These are phyloP conservation scores for Lochmaea crataegi DNA, from an alignment of 2,888 invertebrate species.

Conservation along the genomic window DNA sequence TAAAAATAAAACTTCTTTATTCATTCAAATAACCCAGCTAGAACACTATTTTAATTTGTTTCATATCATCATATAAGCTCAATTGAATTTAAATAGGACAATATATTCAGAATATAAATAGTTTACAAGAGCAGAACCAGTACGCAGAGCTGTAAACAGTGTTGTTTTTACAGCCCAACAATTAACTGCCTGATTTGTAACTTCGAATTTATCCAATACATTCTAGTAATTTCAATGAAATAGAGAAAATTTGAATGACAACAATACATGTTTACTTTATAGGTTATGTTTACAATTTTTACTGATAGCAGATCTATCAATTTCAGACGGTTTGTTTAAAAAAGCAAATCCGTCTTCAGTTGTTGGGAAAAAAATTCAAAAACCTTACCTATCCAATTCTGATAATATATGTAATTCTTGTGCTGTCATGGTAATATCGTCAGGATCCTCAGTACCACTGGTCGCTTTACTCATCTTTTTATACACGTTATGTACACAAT, in stretches of 20 bases:
- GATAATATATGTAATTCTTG: constrained; percentile 88
- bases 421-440: constrained; percentile 71
- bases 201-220: no score
- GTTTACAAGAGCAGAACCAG: background rate
- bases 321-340: background rate
- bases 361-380: background rate
- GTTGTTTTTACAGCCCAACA: no score
- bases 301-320: background rate
- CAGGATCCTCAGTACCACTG: constrained; percentile 56
- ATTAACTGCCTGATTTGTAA: no score
- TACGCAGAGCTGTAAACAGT: background rate
- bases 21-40: constrained; percentile 12
- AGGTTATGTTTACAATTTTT: constrained; percentile 1
- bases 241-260: background rate
- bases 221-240: constrained; percentile 10
- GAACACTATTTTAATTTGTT: background rate
- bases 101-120: background rate
- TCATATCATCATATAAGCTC: background rate
- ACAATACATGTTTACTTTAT: background rate
- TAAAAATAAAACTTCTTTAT: constrained; percentile 65
- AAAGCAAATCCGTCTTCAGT: background rate
- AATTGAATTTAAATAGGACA: no score
- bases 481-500: background rate
- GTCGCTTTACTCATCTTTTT: constrained; percentile 58
- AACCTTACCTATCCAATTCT: constrained; percentile 81